Evolutionary conservation across 2,113 vertebrate genomes (phyloP), one percentile per base, ranked within the genome.

Genomic region (Clupea harengus): DNA sequence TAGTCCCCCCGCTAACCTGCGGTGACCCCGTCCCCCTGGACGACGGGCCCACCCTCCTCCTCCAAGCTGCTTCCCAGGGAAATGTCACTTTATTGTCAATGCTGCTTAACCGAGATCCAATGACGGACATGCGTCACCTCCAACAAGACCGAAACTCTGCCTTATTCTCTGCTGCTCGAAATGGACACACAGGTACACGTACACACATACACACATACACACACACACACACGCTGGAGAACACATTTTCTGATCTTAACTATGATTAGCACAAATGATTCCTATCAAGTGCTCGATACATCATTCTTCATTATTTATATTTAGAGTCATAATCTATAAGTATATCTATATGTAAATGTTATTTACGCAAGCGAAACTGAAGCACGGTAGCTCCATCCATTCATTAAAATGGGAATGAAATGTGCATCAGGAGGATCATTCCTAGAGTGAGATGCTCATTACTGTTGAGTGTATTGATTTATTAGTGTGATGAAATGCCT

Each of bases 51-150:
- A 97, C 97, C 96, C 96, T 97, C 96, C 97, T 99, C 96, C 97
- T 98, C 95, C 97, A 98, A 97, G 98, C 97, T 99, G 98, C 97
- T 97, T 96, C 97, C 98, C 98, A 99, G 98, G 97, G 97, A 98
- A 98, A 99, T 96, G 98, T 98, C 98, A 99, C 98, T 99, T 99
- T 99, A 99, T 97, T 99, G 96, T 98, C 97, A 97, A 97, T 98
- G 98, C 98, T 99, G 98, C 98, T 99, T 98, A 97, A 97, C 97
- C 97, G 96, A 97, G 97, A 97, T 96, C 96, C 95, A 96, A 94
- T 95, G 94, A 94, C 95, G 94, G 95, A 96, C 92, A 93, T 95
- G 93, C 95, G 95, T 95, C 94, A 95, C 92, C 95, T 93, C 93
- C 95, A 94, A 94, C 95, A 95, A 96, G 95, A 97, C 95, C 95